A percentile compares a stretch with the other conserved stretches of the same genome.
Evolutionary conservation across 1,140 invertebrate species (phyloP).

Genomic region (Leptestheria dahalacensis): DNA sequence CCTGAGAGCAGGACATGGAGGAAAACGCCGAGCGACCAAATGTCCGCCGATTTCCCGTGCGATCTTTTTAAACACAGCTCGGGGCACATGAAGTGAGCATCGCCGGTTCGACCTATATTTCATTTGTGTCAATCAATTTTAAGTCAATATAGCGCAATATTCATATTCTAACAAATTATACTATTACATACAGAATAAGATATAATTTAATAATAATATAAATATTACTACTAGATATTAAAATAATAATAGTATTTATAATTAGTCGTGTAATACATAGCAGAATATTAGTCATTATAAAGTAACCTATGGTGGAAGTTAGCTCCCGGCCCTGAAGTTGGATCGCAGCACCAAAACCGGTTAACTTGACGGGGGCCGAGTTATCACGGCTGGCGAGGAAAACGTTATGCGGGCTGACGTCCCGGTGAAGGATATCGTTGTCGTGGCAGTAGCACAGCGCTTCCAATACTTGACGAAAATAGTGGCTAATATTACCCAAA

Average conservation of each 20-base stretch:
- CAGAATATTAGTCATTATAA: too few species aligned
- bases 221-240: neutral
- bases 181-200: too few species aligned
- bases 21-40: slow-evolving; percentile 90
- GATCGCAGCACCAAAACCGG: slow-evolving; percentile 92
- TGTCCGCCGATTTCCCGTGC: slow-evolving; percentile 92
- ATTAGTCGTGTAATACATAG: too few species aligned
- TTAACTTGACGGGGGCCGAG: slow-evolving; percentile 92
- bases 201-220: slow-evolving; percentile 10
- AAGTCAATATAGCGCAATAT: too few species aligned
- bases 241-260: too few species aligned
- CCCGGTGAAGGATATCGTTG: slow-evolving; percentile 90
- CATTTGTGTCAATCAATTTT: neutral
- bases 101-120: slow-evolving; percentile 68
- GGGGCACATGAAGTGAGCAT: slow-evolving; percentile 92
- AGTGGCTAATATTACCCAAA: slow-evolving; percentile 53
- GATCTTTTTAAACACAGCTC: slow-evolving; percentile 79
- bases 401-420: slow-evolving; percentile 89
- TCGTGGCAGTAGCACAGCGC: slow-evolving; percentile 91
- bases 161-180: too few species aligned
- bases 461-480: slow-evolving; percentile 92
- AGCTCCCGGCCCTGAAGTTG: slow-evolving; percentile 64
- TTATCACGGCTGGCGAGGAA: slow-evolving; percentile 88
- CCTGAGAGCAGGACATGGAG: slow-evolving; percentile 86
- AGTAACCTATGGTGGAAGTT: too few species aligned